These are phyloP conservation scores for Chloroclystis v-ata DNA, from an alignment of 2,888 invertebrate species.

Conservation along the genomic window DNA sequence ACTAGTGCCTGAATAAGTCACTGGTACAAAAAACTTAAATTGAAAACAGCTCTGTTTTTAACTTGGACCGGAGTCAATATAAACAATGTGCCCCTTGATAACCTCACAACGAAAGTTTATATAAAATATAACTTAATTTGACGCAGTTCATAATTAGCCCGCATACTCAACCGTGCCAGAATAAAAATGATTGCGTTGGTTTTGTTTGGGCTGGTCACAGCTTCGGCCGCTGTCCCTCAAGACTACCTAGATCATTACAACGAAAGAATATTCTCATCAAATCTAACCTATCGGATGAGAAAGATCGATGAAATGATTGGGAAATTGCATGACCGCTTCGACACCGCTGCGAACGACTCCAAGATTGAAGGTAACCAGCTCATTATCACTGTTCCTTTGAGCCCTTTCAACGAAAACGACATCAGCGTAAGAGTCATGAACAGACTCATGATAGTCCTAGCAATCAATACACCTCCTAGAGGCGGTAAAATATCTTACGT, in stretches of 20 bases:
- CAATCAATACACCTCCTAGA: neutral
- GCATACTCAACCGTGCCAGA: too few relatives aligned
- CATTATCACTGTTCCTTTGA: neutral
- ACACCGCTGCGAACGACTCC: neutral
- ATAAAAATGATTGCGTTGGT: conserved; percentile 46
- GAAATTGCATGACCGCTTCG: neutral
- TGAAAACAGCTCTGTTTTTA: too few relatives aligned
- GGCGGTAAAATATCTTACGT: neutral
- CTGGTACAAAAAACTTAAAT: too few relatives aligned
- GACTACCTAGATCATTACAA: too few relatives aligned
- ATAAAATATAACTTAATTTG: too few relatives aligned
- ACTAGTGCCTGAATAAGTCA: too few relatives aligned
- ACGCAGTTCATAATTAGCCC: too few relatives aligned
- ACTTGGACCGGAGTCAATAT: too few relatives aligned
- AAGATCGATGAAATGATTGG: neutral
- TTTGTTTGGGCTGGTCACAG: conserved; percentile 42
- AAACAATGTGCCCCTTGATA: too few relatives aligned
- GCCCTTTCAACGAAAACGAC: neutral
- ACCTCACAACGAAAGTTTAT: too few relatives aligned
- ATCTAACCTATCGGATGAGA: neutral
- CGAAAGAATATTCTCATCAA: neutral
- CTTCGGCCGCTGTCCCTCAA: conserved; percentile 49
- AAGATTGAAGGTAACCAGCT: neutral
- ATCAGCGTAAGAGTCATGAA: neutral
- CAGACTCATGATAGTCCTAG: neutral